Base-by-base conservation (phyloP, 92 coral and sea anemone genomes). In the Isaurus tuberculatus region DNA sequence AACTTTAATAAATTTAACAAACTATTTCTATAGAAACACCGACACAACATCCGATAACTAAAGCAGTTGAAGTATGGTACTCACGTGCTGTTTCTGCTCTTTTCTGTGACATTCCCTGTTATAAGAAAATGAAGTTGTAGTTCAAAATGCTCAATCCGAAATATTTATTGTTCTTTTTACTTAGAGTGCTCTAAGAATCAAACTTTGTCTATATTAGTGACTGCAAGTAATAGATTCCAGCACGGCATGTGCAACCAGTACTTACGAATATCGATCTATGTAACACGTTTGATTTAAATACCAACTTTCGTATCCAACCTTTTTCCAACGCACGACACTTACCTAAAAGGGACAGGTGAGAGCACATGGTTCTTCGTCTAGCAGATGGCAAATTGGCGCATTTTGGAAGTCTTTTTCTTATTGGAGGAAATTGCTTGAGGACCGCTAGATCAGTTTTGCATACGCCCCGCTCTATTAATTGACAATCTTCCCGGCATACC, bases 401-500 rank as follows among this genome's bases (percentile, higher is more conserved):
- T 13, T 51, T 63, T 53, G 90, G 90, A 26, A 87, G 72, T 25
- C 65, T 73, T 37, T 32, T 4, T 65, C 48, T 58, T 87, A 87
- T 83, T 8, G 32, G 70, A 25, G 90, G 85, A 23, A 82, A 65
- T 30, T 22, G 75, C 30, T 67, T 87, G 2, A 80, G 84, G 3
- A 51, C 28, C 25, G 33, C 74, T 19, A 82, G 85, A 34, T 61
- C 74, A 32, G 32, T 13, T 67, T 53, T 40, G 85, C 90, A 87
- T 30, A 64, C 81, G 0, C 85, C 82, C 0, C 73, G 75, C 51
- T 82, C 90, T 46, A 87, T 66, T 32, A 53, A 57, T 11, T 73
- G 44, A 28, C 90, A 87, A 23, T 87, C 90, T n/a, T 83, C 73
- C 58, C 85, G 71, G 33, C 90, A 87, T 10, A 87, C 43, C 65